phyloP scores from a whole-genome alignment of 2,797 vertebrate species.

The Notolepis coatsorum region DNA sequence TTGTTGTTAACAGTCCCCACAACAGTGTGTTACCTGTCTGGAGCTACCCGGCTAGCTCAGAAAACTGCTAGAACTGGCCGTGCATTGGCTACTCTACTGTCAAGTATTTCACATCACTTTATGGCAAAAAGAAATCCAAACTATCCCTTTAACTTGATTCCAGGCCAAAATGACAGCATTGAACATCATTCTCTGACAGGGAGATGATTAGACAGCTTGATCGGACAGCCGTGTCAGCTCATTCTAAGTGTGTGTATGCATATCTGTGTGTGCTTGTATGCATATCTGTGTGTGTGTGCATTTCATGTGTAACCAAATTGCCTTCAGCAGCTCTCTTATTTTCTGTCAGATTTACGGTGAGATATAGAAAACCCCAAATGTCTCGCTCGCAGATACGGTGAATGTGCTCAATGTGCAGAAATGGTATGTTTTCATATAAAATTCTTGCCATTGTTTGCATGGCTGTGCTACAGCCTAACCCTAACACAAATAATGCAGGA shows the following conservation, averaged over 20 bases:
- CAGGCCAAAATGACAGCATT: neutral
- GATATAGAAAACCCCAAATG: conserved; percentile 14
- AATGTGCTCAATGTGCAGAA: neutral
- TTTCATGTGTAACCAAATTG: neutral
- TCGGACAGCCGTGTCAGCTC: neutral
- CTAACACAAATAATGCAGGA: conserved; percentile 12
- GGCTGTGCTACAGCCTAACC: conserved; percentile 4
- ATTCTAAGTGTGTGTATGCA: neutral
- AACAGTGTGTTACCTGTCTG: too few species aligned
- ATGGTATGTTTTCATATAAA: conserved; percentile 33
- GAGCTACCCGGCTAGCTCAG: too few species aligned
- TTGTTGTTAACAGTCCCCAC: too few species aligned
- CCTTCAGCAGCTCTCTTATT: conserved; percentile 7
- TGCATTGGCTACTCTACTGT: too few species aligned
- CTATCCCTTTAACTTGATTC: too few species aligned
- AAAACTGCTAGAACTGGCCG: too few species aligned
- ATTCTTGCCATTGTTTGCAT: conserved; percentile 29
- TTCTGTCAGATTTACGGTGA: conserved; percentile 6
- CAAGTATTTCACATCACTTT: too few species aligned
- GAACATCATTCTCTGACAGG: conserved; percentile 1
- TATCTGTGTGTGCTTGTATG: conserved; percentile 1
- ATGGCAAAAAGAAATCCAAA: too few species aligned
- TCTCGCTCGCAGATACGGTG: conserved; percentile 14
- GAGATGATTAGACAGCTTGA: conserved; percentile 4
- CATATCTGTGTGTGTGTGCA: neutral